phyloP scores from a whole-genome alignment of 2,888 invertebrate species.

The Cerceris rybyensis region DNA sequence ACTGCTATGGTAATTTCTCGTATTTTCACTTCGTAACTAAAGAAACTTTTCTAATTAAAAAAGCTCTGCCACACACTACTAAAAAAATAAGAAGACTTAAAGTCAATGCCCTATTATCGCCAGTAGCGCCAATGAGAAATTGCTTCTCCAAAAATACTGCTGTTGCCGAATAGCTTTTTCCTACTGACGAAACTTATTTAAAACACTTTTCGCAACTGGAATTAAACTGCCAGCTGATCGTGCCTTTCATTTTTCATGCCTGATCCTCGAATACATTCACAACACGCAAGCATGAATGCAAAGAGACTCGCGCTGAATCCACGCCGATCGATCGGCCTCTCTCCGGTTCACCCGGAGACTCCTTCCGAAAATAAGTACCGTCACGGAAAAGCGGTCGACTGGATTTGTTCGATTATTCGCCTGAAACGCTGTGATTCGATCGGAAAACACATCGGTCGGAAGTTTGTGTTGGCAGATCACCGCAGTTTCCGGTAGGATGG shows the following conservation, averaged over 20 bases:
- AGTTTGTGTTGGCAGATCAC: conserved; percentile 26
- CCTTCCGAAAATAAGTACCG: conserved; percentile 50
- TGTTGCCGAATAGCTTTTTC: no score
- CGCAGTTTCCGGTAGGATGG: conserved; percentile 36
- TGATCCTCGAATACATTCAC: background rate
- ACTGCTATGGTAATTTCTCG: no score
- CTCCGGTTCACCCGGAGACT: conserved; percentile 40
- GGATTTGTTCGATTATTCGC: conserved; percentile 1
- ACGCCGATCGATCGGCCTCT: conserved; percentile 32
- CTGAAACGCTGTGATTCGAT: conserved; percentile 25
- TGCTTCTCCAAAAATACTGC: no score
- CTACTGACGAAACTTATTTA: no score
- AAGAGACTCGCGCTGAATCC: conserved; percentile 17
- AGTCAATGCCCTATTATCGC: no score
- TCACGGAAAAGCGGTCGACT: conserved; percentile 9
- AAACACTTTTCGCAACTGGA: no score
- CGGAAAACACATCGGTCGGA: conserved; percentile 27
- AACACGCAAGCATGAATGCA: conserved; percentile 1
- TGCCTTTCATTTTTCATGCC: conserved; percentile 13
- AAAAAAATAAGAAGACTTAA: no score
- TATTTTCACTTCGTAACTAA: no score
- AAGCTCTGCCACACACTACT: no score
- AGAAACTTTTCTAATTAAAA: no score
- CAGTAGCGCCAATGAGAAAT: no score
- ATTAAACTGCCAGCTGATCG: background rate